phyloP scores from a whole-genome alignment of 2,888 invertebrate species.

The Caenorhabditis sp. region DNA sequence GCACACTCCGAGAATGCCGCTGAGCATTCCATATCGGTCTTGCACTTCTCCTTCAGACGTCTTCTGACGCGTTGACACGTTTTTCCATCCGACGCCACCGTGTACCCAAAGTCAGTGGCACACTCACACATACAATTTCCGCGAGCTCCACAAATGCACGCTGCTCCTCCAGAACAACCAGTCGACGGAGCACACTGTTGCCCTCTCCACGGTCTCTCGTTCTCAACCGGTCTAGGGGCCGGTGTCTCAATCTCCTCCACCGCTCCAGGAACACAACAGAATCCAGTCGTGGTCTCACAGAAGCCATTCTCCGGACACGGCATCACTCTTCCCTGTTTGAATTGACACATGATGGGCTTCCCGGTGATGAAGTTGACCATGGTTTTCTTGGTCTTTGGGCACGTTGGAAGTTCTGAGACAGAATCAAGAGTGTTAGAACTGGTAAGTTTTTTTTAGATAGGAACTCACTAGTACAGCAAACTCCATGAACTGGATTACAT shows the following conservation, averaged over 20 bases:
- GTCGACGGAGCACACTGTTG: conserved; percentile 53
- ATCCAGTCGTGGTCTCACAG: conserved; percentile 77
- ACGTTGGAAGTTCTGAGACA: conserved; percentile 76
- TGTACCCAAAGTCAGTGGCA: conserved; percentile 78
- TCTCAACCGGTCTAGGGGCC: conserved; percentile 21
- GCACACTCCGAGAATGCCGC: conserved; percentile 81
- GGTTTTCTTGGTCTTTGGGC: conserved; percentile 77
- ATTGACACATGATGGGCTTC: conserved; percentile 78
- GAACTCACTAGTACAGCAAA: conserved; percentile 80
- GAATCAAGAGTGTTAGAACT: background rate
- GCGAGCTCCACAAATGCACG: conserved; percentile 73
- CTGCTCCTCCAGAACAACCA: conserved; percentile 77
- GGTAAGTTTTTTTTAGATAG: background rate
- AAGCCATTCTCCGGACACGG: conserved; percentile 74
- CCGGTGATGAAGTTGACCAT: conserved; percentile 75
- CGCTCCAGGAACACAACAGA: conserved; percentile 73
- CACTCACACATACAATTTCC: conserved; percentile 77
- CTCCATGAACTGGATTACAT: conserved; percentile 79
- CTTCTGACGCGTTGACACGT: conserved; percentile 76
- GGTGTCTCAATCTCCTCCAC: conserved; percentile 11
- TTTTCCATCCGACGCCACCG: conserved; percentile 72
- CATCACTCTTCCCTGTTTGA: conserved; percentile 66
- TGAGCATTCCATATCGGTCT: conserved; percentile 80
- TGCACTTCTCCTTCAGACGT: conserved; percentile 81
- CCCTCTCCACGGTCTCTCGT: conserved; percentile 66